A percentile compares a stretch with the other conserved stretches of the same genome.
Conservation (phyloP, 2,888 invertebrate genomes). For the Orthosia gracilis region DNA sequence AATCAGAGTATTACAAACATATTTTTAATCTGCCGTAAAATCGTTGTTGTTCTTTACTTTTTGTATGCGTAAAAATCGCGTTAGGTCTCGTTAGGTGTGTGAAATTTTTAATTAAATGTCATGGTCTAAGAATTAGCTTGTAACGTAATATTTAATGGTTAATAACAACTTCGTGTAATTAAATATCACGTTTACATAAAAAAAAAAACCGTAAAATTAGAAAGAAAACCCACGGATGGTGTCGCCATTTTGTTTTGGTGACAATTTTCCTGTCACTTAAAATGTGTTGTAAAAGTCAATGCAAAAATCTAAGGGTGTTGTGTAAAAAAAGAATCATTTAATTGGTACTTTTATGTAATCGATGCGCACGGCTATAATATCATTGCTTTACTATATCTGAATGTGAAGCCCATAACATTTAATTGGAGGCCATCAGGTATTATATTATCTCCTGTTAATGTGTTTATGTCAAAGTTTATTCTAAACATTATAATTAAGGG, state of each 20-base stretch:
- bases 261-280: constrained; percentile 3
- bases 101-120: constrained; percentile 11
- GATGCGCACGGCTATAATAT: background rate
- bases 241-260: background rate
- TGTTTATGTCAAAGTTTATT: background rate
- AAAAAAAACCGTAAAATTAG: background rate
- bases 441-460: constrained; percentile 2
- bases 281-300: background rate
- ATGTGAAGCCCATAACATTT: background rate
- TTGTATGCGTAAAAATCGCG: background rate
- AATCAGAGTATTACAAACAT: too few relatives aligned
- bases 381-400: background rate
- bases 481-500: background rate
- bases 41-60: too few relatives aligned
- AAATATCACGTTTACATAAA: background rate
- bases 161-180: background rate
- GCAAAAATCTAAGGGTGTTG: background rate
- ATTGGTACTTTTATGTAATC: background rate
- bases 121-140: constrained; percentile 12
- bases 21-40: too few relatives aligned
- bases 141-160: background rate
- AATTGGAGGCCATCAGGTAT: background rate
- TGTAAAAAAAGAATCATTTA: background rate
- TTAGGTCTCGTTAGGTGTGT: constrained; percentile 3
- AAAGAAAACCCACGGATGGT: background rate